Evolutionary conservation across 1,140 invertebrate species (phyloP), one percentile per base, ranked within the genome.

Genomic region (Daktulosphaira vitifoliae): DNA sequence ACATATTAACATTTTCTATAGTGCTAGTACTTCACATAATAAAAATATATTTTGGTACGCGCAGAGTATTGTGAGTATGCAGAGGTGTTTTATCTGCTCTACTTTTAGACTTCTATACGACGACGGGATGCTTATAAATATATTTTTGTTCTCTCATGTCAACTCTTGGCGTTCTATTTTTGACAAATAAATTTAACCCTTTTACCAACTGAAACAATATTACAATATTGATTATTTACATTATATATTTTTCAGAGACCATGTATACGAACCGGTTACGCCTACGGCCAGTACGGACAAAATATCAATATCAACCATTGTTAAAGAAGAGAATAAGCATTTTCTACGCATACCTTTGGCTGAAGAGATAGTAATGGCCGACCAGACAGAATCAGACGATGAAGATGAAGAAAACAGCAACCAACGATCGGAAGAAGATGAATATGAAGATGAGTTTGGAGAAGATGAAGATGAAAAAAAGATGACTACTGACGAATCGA

Each of bases 191-290:
- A 59, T 29, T 26, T 62, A 62, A 62, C 56, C 56, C 42, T 62
- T 33, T 25, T 48, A 18, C 20, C 23, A 33, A n/a, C n/a, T n/a
- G n/a, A n/a, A n/a, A n/a, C n/a, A n/a, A n/a, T n/a, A n/a, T n/a
- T n/a, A n/a, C n/a, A n/a, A n/a, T n/a, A n/a, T n/a, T n/a, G n/a
- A n/a, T n/a, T n/a, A n/a, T n/a, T 46, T 29, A 59, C 8, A 26
- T 23, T 22, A 20, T 22, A 25, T 54, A 15, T 5, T 48, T 65
- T 29, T 13, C 78, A 90, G 88, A 80, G 88, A 90, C 80, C 88
- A 92, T 81, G 87, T 90, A 74, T 92, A 91, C 78, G 88, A 91
- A 78, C 86, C 87, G 68, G 83, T 90, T 71, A 73, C 69, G 56
- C 73, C 71, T 39, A 67, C 71, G 68, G 48, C 68, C 49, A 42